Conservation (phyloP, 2,797 vertebrate genomes). For the Diplodus puntazzo region DNA sequence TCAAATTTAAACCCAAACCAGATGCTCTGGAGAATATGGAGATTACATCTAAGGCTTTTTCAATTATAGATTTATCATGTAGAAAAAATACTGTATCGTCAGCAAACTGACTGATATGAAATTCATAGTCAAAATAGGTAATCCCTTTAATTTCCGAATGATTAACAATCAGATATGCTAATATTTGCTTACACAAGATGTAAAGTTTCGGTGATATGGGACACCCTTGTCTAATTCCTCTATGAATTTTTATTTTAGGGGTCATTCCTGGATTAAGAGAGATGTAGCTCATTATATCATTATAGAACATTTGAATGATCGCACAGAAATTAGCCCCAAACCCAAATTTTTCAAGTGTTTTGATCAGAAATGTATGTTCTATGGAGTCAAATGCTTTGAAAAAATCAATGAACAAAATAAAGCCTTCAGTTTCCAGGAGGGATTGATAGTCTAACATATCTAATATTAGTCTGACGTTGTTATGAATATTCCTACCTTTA, state of each 20-base stretch:
- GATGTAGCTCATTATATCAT: background rate
- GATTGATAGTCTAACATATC: background rate
- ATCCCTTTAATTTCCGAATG: background rate
- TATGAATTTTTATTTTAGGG: background rate
- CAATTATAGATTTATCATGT: background rate
- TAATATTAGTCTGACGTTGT: background rate
- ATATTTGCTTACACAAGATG: background rate
- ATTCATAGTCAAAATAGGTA: background rate
- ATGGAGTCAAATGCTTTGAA: background rate
- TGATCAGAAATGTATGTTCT: background rate
- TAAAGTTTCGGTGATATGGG: conserved; percentile 5
- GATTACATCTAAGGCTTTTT: no score
- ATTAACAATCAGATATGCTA: conserved; percentile 1
- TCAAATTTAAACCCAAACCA: no score
- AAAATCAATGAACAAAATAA: background rate
- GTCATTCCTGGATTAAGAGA: conserved; percentile 3
- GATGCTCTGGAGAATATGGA: no score
- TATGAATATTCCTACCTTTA: background rate
- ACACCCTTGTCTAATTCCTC: conserved; percentile 7
- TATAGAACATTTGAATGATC: conserved; percentile 9
- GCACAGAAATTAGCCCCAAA: conserved; percentile 5
- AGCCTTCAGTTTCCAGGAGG: background rate
- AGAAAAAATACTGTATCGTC: conserved; percentile 5
- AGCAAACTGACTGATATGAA: conserved; percentile 7
- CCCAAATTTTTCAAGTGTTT: background rate